Conservation (phyloP, 2,888 invertebrate genomes). For the Macaria liturata region DNA sequence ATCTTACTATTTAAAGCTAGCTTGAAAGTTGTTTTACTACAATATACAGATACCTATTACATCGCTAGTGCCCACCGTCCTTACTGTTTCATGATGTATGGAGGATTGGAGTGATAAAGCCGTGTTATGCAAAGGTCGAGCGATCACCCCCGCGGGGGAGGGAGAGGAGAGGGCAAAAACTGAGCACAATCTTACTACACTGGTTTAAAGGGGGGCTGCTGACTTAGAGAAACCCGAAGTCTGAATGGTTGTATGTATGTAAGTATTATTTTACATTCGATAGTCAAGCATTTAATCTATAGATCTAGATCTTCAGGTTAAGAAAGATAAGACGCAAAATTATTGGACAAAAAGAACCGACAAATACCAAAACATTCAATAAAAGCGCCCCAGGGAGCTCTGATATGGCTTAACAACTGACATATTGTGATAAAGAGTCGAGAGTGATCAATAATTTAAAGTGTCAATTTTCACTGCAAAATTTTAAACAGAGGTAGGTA, state of each 20-base stretch:
- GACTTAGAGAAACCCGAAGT: neutral
- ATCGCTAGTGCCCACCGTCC: no score
- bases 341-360: neutral
- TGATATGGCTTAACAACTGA: no score
- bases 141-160: conserved; percentile 10
- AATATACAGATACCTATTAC: no score
- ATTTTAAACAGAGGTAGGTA: no score
- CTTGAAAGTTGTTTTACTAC: no score
- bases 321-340: neutral
- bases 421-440: no score
- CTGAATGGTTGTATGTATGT: neutral
- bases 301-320: neutral
- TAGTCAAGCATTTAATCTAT: neutral
- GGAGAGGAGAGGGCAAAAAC: conserved; percentile 13
- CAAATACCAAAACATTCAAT: no score
- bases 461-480: no score
- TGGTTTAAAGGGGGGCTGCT: conserved; percentile 8
- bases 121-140: conserved; percentile 24
- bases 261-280: neutral
- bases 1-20: no score
- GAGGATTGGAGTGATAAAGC: conserved; percentile 7
- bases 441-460: no score
- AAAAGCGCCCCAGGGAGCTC: no score
- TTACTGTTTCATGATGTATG: no score
- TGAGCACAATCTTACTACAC: conserved; percentile 18